Percentiles rank a stretch among this genome's conserved stretches.
Evolutionary conservation across 2,113 vertebrate genomes (phyloP).

Genomic region (Gavia stellata): DNA sequence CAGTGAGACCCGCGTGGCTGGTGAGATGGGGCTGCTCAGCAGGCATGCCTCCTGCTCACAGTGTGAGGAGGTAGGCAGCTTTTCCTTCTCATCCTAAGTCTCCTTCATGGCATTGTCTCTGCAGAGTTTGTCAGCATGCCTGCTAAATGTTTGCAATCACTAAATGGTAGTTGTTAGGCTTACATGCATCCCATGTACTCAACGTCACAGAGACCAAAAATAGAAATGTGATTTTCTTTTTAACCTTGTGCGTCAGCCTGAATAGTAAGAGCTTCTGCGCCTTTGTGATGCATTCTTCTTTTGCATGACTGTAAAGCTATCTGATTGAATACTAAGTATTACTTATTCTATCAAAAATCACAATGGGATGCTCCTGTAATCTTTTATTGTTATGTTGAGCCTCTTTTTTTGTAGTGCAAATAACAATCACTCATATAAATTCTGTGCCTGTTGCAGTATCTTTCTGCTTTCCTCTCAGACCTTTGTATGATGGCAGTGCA

Average conservation of each 20-base stretch:
- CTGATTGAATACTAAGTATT: background rate
- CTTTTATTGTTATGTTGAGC: background rate
- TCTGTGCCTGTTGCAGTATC: background rate
- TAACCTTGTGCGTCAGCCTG: background rate
- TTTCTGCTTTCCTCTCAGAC: background rate
- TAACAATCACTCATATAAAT: background rate
- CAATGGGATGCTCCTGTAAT: background rate
- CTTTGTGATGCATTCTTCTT: background rate
- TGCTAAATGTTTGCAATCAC: background rate
- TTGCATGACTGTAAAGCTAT: background rate
- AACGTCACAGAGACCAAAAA: conserved; percentile 9
- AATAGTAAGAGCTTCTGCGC: background rate
- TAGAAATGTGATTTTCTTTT: conserved; percentile 45
- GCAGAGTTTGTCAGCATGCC: background rate
- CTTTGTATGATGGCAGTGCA: background rate
- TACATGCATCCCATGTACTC: background rate
- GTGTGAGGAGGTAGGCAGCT: background rate
- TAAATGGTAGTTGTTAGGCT: background rate
- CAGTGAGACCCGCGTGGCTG: background rate
- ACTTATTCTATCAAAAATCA: background rate
- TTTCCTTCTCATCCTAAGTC: background rate
- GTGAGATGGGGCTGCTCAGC: background rate
- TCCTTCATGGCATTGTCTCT: background rate
- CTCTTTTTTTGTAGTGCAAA: background rate
- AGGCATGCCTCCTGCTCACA: background rate